Conservation (phyloP, 1,140 invertebrate genomes). For the Coboldia fuscipes region DNA sequence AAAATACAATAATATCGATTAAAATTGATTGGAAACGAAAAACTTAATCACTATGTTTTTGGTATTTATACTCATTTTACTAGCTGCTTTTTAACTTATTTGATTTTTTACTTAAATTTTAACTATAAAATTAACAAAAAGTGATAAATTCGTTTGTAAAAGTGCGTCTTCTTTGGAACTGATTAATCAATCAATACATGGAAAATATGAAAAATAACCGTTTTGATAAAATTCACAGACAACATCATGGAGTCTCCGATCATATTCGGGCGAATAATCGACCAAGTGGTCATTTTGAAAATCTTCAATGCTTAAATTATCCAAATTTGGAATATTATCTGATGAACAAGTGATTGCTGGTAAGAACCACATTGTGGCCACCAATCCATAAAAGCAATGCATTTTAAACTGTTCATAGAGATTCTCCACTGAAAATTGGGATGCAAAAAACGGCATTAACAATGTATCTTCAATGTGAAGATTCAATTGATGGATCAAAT, state of each 20-base stretch:
- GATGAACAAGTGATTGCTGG: constrained; percentile 19
- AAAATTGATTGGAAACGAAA: no score
- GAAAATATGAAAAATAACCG: constrained; percentile 17
- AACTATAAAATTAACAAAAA: not conserved
- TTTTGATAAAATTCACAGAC: constrained; percentile 17
- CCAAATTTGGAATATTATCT: constrained; percentile 17
- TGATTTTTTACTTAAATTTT: not conserved
- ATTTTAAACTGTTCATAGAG: not conserved
- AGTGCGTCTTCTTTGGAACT: not conserved
- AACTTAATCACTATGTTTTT: not conserved
- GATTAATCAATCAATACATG: not conserved
- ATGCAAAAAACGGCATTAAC: not conserved
- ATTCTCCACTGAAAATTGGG: not conserved
- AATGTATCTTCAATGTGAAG: not conserved
- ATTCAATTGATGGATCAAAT: not conserved
- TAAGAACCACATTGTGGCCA: constrained; percentile 18
- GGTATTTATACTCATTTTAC: not conserved
- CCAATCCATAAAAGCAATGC: constrained; percentile 13
- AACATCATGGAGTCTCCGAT: constrained; percentile 13
- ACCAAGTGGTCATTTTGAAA: constrained; percentile 12
- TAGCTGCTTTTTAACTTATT: not conserved
- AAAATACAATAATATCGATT: no score
- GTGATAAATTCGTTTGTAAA: not conserved
- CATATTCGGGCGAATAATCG: constrained; percentile 17
- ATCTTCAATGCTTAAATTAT: constrained; percentile 12